Percentiles rank a stretch among this genome's conserved stretches.
These are phyloP conservation scores for Cosmia pyralina DNA, from an alignment of 2,888 invertebrate genomes.

Conservation along the genomic window DNA sequence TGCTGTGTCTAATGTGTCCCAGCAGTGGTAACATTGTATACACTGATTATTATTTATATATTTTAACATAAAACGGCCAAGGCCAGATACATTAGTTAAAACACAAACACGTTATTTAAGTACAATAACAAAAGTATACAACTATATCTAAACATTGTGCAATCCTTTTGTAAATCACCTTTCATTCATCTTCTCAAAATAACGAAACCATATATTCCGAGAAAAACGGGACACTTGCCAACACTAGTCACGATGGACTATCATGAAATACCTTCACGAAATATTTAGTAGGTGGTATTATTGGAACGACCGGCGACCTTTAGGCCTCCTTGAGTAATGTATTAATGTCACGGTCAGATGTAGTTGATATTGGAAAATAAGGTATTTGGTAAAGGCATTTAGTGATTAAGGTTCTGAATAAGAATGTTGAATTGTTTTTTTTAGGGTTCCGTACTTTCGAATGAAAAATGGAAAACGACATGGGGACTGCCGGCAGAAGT, in stretches of 20 bases:
- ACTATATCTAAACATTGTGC: too few species aligned
- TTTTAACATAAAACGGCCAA: too few species aligned
- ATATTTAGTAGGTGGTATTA: conserved; percentile 50
- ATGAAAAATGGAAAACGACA: too few species aligned
- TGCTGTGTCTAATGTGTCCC: too few species aligned
- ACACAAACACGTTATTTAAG: too few species aligned
- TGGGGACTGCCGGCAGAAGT: too few species aligned
- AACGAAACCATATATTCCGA: neutral
- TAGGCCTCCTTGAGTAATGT: conserved; percentile 14
- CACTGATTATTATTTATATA: too few species aligned
- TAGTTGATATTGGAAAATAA: conserved; percentile 22
- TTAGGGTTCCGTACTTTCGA: neutral
- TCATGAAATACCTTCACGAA: conserved; percentile 52
- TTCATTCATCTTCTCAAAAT: neutral
- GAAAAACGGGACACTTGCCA: conserved; percentile 10
- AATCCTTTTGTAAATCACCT: neutral
- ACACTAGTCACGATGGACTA: conserved; percentile 39
- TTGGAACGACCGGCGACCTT: conserved; percentile 38
- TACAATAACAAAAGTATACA: too few species aligned
- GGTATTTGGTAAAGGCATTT: conserved; percentile 13
- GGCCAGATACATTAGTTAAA: too few species aligned
- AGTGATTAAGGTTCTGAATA: conserved; percentile 3
- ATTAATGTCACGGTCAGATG: conserved; percentile 15
- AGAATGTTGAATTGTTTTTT: neutral
- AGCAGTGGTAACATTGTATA: too few species aligned